A percentile compares a stretch with the other conserved stretches of the same genome.
Conservation (phyloP, 2,888 invertebrate species). For the Thyatira batis region DNA sequence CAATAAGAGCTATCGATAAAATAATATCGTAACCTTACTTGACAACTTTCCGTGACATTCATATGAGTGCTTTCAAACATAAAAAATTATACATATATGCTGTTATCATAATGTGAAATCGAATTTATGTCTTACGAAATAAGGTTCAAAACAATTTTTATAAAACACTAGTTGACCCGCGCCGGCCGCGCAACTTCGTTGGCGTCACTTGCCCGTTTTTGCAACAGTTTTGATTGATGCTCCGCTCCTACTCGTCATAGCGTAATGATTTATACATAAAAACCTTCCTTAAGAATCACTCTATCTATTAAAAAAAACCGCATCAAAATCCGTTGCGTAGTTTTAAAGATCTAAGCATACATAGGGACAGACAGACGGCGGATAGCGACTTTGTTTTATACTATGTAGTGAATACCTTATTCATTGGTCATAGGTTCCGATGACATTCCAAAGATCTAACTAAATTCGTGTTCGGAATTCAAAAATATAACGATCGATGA, state of each 20-base stretch:
- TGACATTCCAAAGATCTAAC: not conserved
- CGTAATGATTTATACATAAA: no score
- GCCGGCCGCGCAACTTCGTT: no score
- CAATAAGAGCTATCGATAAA: not conserved
- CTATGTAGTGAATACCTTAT: not conserved
- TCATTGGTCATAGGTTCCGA: not conserved
- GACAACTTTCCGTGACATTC: not conserved
- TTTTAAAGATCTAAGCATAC: no score
- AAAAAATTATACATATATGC: not conserved
- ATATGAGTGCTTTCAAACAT: not conserved
- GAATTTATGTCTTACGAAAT: not conserved
- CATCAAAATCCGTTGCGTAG: no score
- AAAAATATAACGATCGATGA: conserved; percentile 2
- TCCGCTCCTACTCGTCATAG: no score
- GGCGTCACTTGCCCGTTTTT: no score
- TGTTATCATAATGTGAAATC: not conserved
- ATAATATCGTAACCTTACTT: not conserved
- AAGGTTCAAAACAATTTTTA: not conserved
- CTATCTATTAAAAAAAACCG: no score
- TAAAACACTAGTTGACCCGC: not conserved
- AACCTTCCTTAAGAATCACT: no score
- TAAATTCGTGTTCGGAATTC: conserved; percentile 13
- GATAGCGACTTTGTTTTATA: no score
- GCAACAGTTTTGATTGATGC: no score
- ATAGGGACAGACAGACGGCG: no score